These are phyloP conservation scores for Sericinus montela DNA, from an alignment of 2,888 invertebrate genomes.

Conservation along the genomic window DNA sequence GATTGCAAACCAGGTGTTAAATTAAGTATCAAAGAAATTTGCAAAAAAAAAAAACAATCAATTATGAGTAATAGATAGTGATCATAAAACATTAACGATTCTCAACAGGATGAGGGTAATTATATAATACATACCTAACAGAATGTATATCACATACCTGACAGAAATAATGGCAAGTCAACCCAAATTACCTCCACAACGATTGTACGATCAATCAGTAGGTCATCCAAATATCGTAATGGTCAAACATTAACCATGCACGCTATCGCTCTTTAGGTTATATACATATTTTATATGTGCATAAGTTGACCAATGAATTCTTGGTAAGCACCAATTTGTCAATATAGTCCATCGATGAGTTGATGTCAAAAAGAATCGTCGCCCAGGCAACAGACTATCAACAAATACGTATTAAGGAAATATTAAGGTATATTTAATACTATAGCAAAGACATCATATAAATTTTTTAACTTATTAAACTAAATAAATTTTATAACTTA, in stretches of 20 bases:
- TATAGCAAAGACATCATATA: background rate
- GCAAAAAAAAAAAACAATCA: too few species aligned
- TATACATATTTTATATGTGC: slow-evolving; percentile 29
- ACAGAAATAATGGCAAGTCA: slow-evolving; percentile 2
- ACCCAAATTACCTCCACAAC: slow-evolving; percentile 17
- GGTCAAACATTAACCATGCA: slow-evolving; percentile 40
- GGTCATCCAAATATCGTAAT: slow-evolving; percentile 43
- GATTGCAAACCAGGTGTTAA: too few species aligned
- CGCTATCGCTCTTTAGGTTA: slow-evolving; percentile 41
- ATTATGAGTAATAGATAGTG: too few species aligned
- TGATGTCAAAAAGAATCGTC: slow-evolving; percentile 66
- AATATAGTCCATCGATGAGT: slow-evolving; percentile 61
- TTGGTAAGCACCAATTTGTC: slow-evolving; percentile 49
- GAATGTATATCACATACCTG: background rate
- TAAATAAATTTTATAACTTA: too few species aligned
- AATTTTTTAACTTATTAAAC: too few species aligned
- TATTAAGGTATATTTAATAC: slow-evolving; percentile 11
- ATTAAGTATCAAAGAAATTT: too few species aligned
- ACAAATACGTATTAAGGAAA: slow-evolving; percentile 38
- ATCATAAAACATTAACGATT: too few species aligned
- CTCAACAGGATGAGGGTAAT: too few species aligned
- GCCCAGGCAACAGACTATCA: slow-evolving; percentile 56
- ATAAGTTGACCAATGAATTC: slow-evolving; percentile 26
- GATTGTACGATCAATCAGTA: slow-evolving; percentile 40
- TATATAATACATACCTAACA: background rate